phyloP scores from a whole-genome alignment of 2,113 vertebrate genomes.

The Carassius carassius region DNA sequence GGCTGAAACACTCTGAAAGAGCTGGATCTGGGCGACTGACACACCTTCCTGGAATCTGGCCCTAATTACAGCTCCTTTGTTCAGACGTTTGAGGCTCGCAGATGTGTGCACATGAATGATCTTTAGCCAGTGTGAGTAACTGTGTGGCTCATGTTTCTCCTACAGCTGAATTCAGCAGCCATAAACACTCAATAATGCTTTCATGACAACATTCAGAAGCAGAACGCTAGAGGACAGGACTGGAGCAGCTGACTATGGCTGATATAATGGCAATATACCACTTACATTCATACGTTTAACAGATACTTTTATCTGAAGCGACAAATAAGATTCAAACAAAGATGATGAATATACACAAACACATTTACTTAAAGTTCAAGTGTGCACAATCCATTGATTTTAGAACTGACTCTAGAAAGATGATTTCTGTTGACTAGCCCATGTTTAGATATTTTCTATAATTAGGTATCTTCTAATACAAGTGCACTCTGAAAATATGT shows the following conservation, averaged over 20 bases:
- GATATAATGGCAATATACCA: neutral
- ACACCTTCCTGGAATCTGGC: conserved; percentile 56
- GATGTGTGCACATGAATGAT: conserved; percentile 33
- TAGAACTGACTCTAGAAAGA: neutral
- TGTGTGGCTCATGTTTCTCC: neutral
- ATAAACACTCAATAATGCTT: too few species aligned
- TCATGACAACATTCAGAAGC: too few species aligned
- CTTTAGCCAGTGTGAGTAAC: neutral
- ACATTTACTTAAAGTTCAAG: neutral
- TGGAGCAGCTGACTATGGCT: neutral
- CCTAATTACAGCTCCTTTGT: conserved; percentile 50
- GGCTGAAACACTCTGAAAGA: conserved; percentile 55
- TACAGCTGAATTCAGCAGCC: neutral
- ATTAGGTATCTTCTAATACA: neutral
- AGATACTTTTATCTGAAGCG: too few species aligned
- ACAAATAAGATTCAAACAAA: neutral
- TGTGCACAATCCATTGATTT: neutral
- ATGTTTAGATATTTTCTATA: neutral
- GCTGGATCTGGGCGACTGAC: conserved; percentile 50
- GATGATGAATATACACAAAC: neutral
- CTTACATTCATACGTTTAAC: too few species aligned
- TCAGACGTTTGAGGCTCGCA: conserved; percentile 38
- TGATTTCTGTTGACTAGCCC: neutral
- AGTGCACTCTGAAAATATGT: neutral
- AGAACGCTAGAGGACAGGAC: neutral